Percentiles rank a stretch among this genome's conserved stretches.
Evolutionary conservation across 1,140 invertebrate species (phyloP).

Genomic region (Hylaeus anthracinus): DNA sequence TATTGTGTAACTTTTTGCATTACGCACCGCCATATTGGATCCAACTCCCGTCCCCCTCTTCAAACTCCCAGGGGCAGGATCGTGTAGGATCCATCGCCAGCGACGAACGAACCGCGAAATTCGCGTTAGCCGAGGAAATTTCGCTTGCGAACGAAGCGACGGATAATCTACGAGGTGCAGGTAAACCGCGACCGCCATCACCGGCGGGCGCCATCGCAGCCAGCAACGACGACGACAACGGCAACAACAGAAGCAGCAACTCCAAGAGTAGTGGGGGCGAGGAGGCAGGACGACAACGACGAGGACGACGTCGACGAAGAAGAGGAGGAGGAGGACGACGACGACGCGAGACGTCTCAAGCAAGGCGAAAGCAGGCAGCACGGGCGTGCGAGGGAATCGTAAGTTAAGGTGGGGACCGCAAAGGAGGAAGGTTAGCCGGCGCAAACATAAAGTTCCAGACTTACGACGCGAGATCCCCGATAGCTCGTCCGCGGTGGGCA

Average conservation of each 20-base stretch:
- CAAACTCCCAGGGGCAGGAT: not conserved
- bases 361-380: constrained; percentile 66
- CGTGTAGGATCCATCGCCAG: not conserved
- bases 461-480: constrained; percentile 81
- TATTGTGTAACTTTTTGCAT: no score
- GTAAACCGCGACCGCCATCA: constrained; percentile 28
- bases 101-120: constrained; percentile 34
- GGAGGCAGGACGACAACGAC: not conserved
- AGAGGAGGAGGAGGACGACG: constrained; percentile 39
- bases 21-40: no score
- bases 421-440: constrained; percentile 74
- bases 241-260: constrained; percentile 18
- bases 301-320: constrained; percentile 13
- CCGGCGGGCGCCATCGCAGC: constrained; percentile 30
- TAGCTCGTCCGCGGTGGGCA: constrained; percentile 80
- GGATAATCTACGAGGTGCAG: constrained; percentile 37
- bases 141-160: constrained; percentile 30
- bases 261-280: not conserved
- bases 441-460: constrained; percentile 81
- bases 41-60: no score
- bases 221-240: constrained; percentile 27
- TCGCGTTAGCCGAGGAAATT: constrained; percentile 61
- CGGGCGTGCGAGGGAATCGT: constrained; percentile 77
- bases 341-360: constrained; percentile 80
- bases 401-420: constrained; percentile 77